Evolutionary conservation across 1,140 invertebrate species (phyloP).

Genomic region (Hyles euphorbiae): DNA sequence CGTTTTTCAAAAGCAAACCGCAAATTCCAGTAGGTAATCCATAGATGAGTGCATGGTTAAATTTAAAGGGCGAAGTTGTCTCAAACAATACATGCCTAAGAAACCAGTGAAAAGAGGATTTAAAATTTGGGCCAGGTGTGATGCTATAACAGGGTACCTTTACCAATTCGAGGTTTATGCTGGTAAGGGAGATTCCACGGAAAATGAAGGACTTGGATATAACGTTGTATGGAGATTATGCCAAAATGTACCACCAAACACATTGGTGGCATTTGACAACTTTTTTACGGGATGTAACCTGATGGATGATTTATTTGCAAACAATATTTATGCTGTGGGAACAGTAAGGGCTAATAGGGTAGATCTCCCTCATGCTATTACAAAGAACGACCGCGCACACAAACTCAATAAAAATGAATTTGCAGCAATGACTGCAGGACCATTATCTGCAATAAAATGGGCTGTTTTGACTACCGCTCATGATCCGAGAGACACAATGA

Average conservation of each 20-base stretch:
- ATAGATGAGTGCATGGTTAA: slow-evolving; percentile 35
- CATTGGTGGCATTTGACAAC: slow-evolving; percentile 27
- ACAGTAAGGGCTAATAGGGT: slow-evolving; percentile 16
- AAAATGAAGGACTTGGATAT: slow-evolving; percentile 28
- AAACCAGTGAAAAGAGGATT: slow-evolving; percentile 37
- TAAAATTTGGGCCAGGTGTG: slow-evolving; percentile 27
- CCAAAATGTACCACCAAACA: slow-evolving; percentile 15
- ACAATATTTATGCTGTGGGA: slow-evolving; percentile 18
- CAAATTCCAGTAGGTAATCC: slow-evolving; percentile 10
- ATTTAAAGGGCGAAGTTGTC: slow-evolving; percentile 32
- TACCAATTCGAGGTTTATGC: slow-evolving; percentile 25
- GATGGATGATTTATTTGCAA: slow-evolving; percentile 17
- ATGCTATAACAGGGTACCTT: slow-evolving; percentile 23
- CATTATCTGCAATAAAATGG: slow-evolving; percentile 38
- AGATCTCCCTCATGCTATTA: background rate
- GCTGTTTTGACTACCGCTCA: slow-evolving; percentile 32
- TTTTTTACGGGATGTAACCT: slow-evolving; percentile 18
- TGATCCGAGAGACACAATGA: slow-evolving; percentile 23
- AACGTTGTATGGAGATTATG: slow-evolving; percentile 25
- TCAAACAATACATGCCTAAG: slow-evolving; percentile 40
- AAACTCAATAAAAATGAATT: slow-evolving; percentile 22
- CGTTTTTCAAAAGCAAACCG: slow-evolving; percentile 23
- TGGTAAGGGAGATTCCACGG: slow-evolving; percentile 18
- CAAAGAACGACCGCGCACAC: no score
- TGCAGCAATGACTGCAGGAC: slow-evolving; percentile 30